phyloP scores from a whole-genome alignment of 2,113 vertebrate genomes.

The Diadophis punctatus region DNA sequence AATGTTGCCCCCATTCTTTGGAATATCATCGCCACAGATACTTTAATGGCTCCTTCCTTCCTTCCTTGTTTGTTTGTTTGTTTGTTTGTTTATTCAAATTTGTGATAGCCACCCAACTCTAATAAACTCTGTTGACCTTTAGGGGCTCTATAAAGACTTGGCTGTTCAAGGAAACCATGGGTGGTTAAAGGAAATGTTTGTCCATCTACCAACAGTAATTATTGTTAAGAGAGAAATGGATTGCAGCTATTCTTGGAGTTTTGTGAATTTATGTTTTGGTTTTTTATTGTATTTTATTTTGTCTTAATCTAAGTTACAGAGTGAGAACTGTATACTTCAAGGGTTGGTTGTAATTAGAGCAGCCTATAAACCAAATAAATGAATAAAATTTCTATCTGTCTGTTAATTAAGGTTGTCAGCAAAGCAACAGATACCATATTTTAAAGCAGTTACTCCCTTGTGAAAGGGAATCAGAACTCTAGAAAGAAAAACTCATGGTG shows the following conservation, averaged over 20 bases:
- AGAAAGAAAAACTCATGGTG: background rate
- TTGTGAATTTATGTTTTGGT: background rate
- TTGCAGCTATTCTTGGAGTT: background rate
- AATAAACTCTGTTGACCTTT: background rate
- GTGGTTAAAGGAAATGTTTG: background rate
- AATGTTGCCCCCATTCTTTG: background rate
- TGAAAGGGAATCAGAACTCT: background rate
- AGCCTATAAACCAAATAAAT: background rate
- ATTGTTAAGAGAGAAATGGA: background rate
- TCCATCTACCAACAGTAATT: background rate
- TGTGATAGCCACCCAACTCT: background rate
- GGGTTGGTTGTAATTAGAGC: background rate
- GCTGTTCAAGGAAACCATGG: background rate
- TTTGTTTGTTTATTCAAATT: background rate
- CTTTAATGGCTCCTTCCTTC: background rate
- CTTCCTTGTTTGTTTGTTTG: background rate
- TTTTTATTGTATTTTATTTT: background rate
- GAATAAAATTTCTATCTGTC: background rate
- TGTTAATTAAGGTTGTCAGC: background rate
- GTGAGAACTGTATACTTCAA: background rate
- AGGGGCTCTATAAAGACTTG: background rate
- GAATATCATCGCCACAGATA: background rate
- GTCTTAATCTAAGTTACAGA: background rate
- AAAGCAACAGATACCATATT: background rate
- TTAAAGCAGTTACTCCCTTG: background rate